These are phyloP conservation scores for Mixornis gularis DNA, from an alignment of 2,113 vertebrate genomes.

Conservation along the genomic window DNA sequence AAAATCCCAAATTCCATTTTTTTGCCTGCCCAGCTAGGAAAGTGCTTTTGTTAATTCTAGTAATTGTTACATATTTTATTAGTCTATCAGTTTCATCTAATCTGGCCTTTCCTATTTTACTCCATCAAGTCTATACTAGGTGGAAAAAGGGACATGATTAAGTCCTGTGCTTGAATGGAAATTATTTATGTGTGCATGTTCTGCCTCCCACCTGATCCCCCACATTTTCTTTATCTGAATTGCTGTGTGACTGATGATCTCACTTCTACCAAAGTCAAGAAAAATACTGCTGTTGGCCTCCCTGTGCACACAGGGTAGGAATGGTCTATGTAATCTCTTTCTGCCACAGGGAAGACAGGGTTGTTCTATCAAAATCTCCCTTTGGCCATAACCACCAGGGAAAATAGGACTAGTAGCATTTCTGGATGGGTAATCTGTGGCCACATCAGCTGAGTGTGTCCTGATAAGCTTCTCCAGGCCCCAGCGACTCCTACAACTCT, in stretches of 20 bases:
- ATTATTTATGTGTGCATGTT: background rate
- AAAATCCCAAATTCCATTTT: background rate
- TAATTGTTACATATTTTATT: background rate
- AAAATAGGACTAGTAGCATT: background rate
- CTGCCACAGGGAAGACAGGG: background rate
- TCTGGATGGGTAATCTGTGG: background rate
- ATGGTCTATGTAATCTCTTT: background rate
- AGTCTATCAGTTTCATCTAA: background rate
- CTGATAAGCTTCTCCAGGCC: background rate
- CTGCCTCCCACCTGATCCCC: background rate
- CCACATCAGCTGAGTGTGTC: background rate
- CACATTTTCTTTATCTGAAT: background rate
- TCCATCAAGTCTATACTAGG: background rate
- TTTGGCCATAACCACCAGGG: background rate
- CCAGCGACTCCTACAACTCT: background rate
- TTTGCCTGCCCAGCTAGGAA: background rate
- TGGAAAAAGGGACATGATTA: background rate
- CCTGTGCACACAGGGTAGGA: background rate
- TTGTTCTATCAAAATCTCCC: background rate
- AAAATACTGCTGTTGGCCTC: background rate
- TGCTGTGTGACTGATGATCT: background rate
- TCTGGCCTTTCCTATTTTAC: background rate
- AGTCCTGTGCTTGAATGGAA: background rate
- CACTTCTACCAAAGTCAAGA: background rate
- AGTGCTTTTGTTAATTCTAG: background rate